These are phyloP conservation scores for Lutraria rhynchaena DNA, from an alignment of 1,140 invertebrate genomes.

Conservation along the genomic window DNA sequence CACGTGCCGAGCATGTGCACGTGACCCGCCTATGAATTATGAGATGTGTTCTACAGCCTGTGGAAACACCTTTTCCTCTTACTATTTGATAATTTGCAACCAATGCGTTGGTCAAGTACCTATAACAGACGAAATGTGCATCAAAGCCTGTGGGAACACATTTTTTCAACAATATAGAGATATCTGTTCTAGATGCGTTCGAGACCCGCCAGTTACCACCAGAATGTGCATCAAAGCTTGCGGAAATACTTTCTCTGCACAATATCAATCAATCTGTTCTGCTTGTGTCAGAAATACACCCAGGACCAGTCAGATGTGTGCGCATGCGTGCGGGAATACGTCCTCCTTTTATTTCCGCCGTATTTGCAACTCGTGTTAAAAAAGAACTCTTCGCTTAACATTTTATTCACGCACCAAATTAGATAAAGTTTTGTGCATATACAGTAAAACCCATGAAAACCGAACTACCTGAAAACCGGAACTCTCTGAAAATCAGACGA, in stretches of 20 bases:
- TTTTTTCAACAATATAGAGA: not conserved
- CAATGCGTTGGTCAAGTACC: not conserved
- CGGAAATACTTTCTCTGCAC: conserved; percentile 5
- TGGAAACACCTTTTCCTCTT: conserved; percentile 14
- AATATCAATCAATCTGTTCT: not conserved
- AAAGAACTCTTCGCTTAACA: too few species aligned
- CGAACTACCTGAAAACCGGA: too few species aligned
- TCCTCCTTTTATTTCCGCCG: not conserved
- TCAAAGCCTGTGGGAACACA: conserved; percentile 30
- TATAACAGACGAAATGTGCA: conserved; percentile 6
- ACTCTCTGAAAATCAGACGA: too few species aligned
- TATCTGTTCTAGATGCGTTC: conserved; percentile 1
- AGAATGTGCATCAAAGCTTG: conserved; percentile 9
- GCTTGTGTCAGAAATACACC: not conserved
- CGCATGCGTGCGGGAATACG: conserved; percentile 1
- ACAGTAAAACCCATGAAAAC: too few species aligned
- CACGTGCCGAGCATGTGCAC: not conserved
- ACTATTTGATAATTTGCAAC: conserved; percentile 16
- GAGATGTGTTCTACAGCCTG: conserved; percentile 22
- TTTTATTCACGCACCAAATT: too few species aligned
- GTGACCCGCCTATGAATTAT: conserved; percentile 13
- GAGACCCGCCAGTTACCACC: not conserved
- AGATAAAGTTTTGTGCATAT: too few species aligned
- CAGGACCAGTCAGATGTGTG: not conserved
- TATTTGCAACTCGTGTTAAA: not conserved